Base-by-base conservation (phyloP, 2,888 invertebrate species). In the Pyrochroa serraticornis region DNA sequence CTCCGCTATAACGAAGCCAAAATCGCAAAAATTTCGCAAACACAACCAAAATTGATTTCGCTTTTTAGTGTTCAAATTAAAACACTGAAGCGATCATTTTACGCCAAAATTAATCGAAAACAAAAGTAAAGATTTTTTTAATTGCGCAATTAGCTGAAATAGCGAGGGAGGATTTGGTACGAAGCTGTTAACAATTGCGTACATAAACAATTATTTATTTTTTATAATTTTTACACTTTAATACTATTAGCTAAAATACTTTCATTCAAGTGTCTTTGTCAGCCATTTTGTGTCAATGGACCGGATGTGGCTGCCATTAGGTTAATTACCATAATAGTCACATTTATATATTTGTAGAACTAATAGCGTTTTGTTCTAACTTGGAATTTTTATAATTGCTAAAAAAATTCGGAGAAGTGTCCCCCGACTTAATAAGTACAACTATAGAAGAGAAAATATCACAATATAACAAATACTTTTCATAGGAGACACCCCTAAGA, bases 131-230 rank as follows among this genome's bases (percentile, higher is more conserved):
- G n/a, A n/a, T n/a, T n/a, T n/a, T n/a, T n/a, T n/a, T n/a, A n/a
- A n/a, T n/a, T n/a, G n/a, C n/a, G n/a, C n/a, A n/a, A n/a, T n/a
- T n/a, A n/a, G n/a, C n/a, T n/a, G n/a, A n/a, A n/a, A n/a, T n/a
- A n/a, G n/a, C n/a, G n/a, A n/a, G n/a, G n/a, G n/a, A n/a, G n/a
- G n/a, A n/a, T n/a, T n/a, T n/a, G n/a, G n/a, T n/a, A n/a, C n/a
- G n/a, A n/a, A n/a, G n/a, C n/a, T n/a, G n/a, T n/a, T n/a, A n/a
- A n/a, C n/a, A n/a, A n/a, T n/a, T n/a, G n/a, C n/a, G n/a, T 55
- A 55, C 54, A 48, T 30, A 55, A 55, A 55, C 54, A 55, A 55
- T 55, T 47, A 55, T 55, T 55, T 55, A 55, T 55, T 55, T 54
- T 48, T 54, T 54, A 34, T 42, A 43, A 10, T 52, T 48, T 55